Evolutionary conservation across 2,113 vertebrate genomes (phyloP).

Genomic region (Martes martes): DNA sequence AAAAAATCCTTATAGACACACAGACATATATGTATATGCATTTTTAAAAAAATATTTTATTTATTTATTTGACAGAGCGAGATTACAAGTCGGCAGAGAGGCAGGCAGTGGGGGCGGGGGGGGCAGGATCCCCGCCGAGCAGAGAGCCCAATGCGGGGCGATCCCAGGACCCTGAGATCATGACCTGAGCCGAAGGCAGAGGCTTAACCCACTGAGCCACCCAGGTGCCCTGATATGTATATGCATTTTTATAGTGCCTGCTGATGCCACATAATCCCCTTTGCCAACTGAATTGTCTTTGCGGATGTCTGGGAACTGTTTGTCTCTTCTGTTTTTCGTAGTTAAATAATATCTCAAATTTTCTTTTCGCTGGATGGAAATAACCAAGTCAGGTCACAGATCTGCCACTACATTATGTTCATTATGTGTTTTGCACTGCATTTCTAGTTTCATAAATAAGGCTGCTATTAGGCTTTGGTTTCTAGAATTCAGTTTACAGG

Average conservation of each 20-base stretch:
- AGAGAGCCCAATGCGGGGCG: no score
- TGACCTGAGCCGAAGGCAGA: no score
- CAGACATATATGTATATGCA: neutral
- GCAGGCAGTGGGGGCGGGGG: no score
- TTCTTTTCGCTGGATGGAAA: neutral
- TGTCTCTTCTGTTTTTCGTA: neutral
- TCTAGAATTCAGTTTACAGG: neutral
- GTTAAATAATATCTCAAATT: slow-evolving; percentile 25
- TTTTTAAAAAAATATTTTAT: neutral
- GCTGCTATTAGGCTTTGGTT: neutral
- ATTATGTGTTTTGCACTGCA: neutral
- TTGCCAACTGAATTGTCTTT: neutral
- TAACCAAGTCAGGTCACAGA: neutral
- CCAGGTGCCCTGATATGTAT: no score
- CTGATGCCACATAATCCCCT: neutral
- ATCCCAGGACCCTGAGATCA: no score
- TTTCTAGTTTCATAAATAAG: neutral
- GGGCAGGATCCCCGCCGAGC: no score
- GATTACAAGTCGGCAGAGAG: no score
- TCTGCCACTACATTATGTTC: neutral
- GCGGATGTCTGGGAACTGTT: neutral
- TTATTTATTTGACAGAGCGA: no score
- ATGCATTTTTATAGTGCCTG: neutral
- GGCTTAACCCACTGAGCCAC: no score
- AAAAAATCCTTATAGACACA: neutral